A percentile compares a stretch with the other conserved stretches of the same genome.
phyloP scores from a whole-genome alignment of 2,888 invertebrate species.

The Blastobasis lacticolella region DNA sequence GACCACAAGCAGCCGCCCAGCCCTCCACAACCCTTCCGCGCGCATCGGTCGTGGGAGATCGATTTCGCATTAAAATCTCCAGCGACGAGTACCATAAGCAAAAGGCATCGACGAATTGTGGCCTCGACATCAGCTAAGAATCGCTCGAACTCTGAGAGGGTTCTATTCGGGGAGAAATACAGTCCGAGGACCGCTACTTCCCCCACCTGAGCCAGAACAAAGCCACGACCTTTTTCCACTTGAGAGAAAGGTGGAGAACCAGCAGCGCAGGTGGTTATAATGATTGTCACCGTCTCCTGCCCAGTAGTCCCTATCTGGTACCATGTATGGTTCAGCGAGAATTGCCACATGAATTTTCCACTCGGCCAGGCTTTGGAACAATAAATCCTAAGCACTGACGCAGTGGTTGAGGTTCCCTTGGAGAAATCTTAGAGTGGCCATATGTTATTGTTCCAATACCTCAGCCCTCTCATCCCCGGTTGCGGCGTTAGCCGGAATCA shows the following conservation, averaged over 20 bases:
- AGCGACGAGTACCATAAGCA: not conserved
- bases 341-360: no score
- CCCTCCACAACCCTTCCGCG: slow-evolving; percentile 9
- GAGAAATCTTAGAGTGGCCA: slow-evolving; percentile 1
- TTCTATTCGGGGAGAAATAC: slow-evolving; percentile 17
- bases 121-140: slow-evolving; percentile 6
- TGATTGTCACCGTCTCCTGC: not conserved
- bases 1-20: slow-evolving; percentile 5
- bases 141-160: slow-evolving; percentile 14
- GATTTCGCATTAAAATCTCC: no score
- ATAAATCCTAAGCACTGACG: slow-evolving; percentile 11
- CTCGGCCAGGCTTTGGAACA: slow-evolving; percentile 1
- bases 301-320: slow-evolving; percentile 1
- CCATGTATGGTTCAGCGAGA: not conserved
- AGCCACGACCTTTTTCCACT: slow-evolving; percentile 9
- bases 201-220: slow-evolving; percentile 4
- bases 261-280: not conserved
- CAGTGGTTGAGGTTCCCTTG: slow-evolving; percentile 17
- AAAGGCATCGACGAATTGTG: not conserved
- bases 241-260: slow-evolving; percentile 3
- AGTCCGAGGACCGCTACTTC: slow-evolving; percentile 7
- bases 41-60: slow-evolving; percentile 9
- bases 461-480: no score
- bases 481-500: no score
- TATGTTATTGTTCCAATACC: no score